Evolutionary conservation across 1,140 invertebrate species (phyloP).

Genomic region (Leptopilina boulardi): DNA sequence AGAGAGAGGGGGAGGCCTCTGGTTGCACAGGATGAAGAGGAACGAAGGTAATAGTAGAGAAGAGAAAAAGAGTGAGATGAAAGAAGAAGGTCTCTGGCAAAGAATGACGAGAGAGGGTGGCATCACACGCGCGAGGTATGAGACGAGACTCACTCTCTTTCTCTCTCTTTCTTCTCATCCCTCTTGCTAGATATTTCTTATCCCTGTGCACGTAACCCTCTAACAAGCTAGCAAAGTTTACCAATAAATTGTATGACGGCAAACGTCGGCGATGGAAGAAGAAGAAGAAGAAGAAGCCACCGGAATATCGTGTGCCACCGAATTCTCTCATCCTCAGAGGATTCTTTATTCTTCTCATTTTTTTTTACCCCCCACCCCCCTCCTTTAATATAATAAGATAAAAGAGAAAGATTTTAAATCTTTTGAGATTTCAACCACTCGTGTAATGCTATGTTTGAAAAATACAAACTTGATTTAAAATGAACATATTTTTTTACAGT

Average conservation of each 20-base stretch:
- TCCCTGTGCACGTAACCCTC: slow-evolving; percentile 74
- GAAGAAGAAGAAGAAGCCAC: slow-evolving; percentile 55
- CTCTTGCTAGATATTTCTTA: slow-evolving; percentile 69
- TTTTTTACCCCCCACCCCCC: background rate
- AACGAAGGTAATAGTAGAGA: slow-evolving; percentile 32
- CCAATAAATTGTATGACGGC: slow-evolving; percentile 75
- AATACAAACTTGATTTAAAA: too few species aligned
- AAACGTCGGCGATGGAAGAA: slow-evolving; percentile 56
- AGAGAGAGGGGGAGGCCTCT: slow-evolving; percentile 55
- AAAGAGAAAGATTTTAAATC: background rate
- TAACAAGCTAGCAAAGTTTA: slow-evolving; percentile 76
- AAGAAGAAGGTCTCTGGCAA: slow-evolving; percentile 35
- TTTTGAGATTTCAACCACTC: background rate
- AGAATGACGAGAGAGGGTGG: slow-evolving; percentile 36
- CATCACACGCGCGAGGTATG: slow-evolving; percentile 34
- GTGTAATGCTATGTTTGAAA: too few species aligned
- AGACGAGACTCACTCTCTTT: slow-evolving; percentile 28
- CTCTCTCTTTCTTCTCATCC: slow-evolving; percentile 39
- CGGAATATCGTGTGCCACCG: slow-evolving; percentile 56
- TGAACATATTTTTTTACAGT: too few species aligned
- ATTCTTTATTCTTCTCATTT: background rate
- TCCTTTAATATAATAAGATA: too few species aligned
- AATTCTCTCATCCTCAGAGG: slow-evolving; percentile 6
- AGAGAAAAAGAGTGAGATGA: slow-evolving; percentile 37
- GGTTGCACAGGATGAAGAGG: slow-evolving; percentile 38